These are phyloP conservation scores for Blomia tropicalis DNA, from an alignment of 2,888 invertebrate genomes.

Conservation along the genomic window DNA sequence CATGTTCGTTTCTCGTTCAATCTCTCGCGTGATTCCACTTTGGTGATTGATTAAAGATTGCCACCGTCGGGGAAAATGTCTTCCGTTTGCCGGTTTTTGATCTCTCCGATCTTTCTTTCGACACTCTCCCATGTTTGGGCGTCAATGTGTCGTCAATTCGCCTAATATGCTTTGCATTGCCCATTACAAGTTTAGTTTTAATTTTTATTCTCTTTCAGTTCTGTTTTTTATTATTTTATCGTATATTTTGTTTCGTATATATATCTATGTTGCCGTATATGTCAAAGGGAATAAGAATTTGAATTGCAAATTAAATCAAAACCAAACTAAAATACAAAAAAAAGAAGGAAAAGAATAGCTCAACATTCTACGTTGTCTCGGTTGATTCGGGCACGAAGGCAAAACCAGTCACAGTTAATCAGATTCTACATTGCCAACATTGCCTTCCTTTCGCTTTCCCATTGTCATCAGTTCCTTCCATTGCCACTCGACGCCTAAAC, in stretches of 20 bases:
- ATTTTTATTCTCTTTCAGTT: not conserved
- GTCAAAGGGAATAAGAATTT: not conserved
- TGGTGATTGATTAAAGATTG: constrained; percentile 13
- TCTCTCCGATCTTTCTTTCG: not conserved
- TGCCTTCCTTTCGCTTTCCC: constrained; percentile 2
- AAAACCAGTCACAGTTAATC: constrained; percentile 10
- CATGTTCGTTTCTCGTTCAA: too few species aligned
- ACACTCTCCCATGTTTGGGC: too few species aligned
- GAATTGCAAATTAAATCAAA: constrained; percentile 11
- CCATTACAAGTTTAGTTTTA: constrained; percentile 3
- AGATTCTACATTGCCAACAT: not conserved
- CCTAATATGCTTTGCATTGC: too few species aligned
- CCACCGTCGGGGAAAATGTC: not conserved
- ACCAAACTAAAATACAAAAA: too few species aligned
- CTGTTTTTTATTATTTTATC: not conserved
- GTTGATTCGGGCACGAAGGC: too few species aligned
- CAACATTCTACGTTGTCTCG: too few species aligned
- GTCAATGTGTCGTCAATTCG: too few species aligned
- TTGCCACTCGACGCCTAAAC: not conserved
- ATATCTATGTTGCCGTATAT: too few species aligned
- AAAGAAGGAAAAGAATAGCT: too few species aligned
- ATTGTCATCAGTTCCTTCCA: not conserved
- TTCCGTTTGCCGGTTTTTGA: not conserved
- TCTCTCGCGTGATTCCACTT: not conserved
- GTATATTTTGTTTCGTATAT: not conserved